phyloP scores from a whole-genome alignment of 2,797 vertebrate species.

The Hydrocynus forskahlii region DNA sequence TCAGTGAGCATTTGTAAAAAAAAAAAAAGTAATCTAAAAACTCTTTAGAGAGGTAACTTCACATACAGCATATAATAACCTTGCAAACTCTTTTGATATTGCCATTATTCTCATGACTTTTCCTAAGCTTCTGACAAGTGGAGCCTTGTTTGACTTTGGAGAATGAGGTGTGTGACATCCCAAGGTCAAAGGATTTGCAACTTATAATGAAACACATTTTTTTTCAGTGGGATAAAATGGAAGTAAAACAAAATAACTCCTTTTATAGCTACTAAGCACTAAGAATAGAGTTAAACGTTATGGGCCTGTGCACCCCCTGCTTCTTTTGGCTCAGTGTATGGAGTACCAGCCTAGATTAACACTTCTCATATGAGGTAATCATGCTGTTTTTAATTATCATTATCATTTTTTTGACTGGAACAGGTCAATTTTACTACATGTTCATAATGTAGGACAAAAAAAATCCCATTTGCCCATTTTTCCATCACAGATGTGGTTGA shows the following conservation, averaged over 20 bases:
- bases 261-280: not conserved
- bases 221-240: not conserved
- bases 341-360: not conserved
- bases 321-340: not conserved
- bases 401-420: too few relatives aligned
- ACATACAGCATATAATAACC: not conserved
- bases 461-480: too few relatives aligned
- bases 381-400: too few relatives aligned
- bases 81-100: conserved; percentile 11
- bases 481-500: too few relatives aligned
- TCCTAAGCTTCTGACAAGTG: conserved; percentile 7
- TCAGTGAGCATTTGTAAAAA: not conserved
- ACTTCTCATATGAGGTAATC: too few relatives aligned
- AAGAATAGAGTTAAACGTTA: not conserved
- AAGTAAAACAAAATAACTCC: not conserved
- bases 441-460: too few relatives aligned
- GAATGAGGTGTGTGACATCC: conserved; percentile 13
- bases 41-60: conserved; percentile 15
- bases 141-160: conserved; percentile 25
- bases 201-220: conserved; percentile 12
- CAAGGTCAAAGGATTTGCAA: conserved; percentile 31
- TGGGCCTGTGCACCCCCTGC: not conserved
- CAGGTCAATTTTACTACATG: too few relatives aligned
- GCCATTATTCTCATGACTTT: not conserved
- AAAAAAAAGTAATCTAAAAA: not conserved